phyloP scores from a whole-genome alignment of 1,140 invertebrate genomes.

The Thalassaphorura encarpata region DNA sequence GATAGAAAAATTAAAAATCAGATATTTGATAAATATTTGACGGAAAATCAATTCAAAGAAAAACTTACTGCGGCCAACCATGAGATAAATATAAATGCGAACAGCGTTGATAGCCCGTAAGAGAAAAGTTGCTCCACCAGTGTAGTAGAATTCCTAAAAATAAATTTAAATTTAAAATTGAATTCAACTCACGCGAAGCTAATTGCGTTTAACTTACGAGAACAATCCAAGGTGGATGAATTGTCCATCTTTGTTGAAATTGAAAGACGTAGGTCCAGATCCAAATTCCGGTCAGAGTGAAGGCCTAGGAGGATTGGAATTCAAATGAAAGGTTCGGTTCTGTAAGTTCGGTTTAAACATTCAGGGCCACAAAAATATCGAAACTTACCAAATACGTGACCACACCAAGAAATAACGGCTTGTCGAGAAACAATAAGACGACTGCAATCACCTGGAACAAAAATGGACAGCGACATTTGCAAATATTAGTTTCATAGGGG shows the following conservation, averaged over 20 bases:
- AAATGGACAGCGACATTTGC: too few relatives aligned
- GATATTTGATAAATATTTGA: too few relatives aligned
- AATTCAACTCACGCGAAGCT: neutral
- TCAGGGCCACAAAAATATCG: too few relatives aligned
- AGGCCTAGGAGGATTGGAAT: too few relatives aligned
- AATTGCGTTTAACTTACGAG: conserved; percentile 46
- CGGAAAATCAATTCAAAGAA: conserved; percentile 15
- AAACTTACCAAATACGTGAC: conserved; percentile 42
- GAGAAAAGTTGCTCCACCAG: conserved; percentile 54
- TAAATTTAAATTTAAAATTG: conserved; percentile 30
- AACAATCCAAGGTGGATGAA: conserved; percentile 68
- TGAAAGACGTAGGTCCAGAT: conserved; percentile 65
- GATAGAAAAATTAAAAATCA: conserved; percentile 9
- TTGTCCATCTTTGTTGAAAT: conserved; percentile 59
- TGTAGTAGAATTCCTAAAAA: conserved; percentile 67
- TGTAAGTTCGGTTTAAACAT: too few relatives aligned
- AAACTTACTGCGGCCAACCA: conserved; percentile 45
- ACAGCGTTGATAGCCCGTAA: conserved; percentile 66
- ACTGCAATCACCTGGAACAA: neutral
- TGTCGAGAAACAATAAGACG: neutral
- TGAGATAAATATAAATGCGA: conserved; percentile 50
- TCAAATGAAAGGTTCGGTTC: too few relatives aligned
- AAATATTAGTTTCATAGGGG: too few relatives aligned
- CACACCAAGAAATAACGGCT: neutral
- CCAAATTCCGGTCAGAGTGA: conserved; percentile 74